Evolutionary conservation across 1,140 invertebrate species (phyloP), one percentile per base, ranked within the genome.

Genomic region (Archivesica marissinica): DNA sequence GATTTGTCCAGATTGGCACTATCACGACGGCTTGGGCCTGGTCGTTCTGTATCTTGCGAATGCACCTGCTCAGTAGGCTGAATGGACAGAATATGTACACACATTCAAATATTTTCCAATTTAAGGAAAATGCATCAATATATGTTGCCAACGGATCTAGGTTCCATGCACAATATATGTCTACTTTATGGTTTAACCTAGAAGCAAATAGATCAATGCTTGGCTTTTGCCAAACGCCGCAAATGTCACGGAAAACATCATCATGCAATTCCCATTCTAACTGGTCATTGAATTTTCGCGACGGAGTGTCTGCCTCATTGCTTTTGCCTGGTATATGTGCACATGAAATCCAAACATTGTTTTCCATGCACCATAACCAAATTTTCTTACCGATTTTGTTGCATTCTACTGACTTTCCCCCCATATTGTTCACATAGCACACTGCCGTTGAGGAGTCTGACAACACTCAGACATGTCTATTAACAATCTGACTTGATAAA

Each of bases 201-300:
- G 85, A 87, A 0, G 80, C 85, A 88, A 88, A 86, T 39, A 88
- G 7, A 41, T 88, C 87, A 72, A 79, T 75, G 17, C 74, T 25
- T 20, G 77, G 66, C 33, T 52, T n/a, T 1, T 66, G 35, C 11
- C 41, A 79, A 13, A 41, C 11, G 38, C 4, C 20, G 6, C 15
- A 25, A 23, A 66, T 30, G 41, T 64, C 50, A 44, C 0, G 9
- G n/a, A 79, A 66, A 25, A 78, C 33, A 39, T 38, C 6, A 59
- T 1, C 28, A 23, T 56, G 33, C 30, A 78, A n/a, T 39, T 59
- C 38, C 52, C 75, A 59, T 39, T 61, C 75, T 38, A 61, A 2
- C 2, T 78, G 20, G 20, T 78, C 75, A 61, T 61, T 78, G 28
- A 59, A 78, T 39, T n/a, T 25, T 28, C 75, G 28, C 7, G 75